Percentiles rank a stretch among this genome's conserved stretches.
Evolutionary conservation across 2,797 vertebrate species (phyloP).

Genomic region (Hydrocynus forskahlii): DNA sequence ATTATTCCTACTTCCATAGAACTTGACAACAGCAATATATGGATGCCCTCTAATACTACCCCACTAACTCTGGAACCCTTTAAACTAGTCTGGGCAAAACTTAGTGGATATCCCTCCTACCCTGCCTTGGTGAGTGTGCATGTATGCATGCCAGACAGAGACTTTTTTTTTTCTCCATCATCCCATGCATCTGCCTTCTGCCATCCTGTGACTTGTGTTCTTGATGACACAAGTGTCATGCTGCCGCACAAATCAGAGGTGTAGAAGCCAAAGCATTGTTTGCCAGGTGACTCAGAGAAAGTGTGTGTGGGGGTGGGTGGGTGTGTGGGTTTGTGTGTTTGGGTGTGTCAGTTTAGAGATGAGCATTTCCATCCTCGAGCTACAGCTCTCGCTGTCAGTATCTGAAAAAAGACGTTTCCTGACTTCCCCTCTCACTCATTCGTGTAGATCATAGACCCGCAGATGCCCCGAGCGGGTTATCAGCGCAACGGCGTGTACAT

Average conservation of each 20-base stretch:
- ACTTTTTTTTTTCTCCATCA: conserved; percentile 54
- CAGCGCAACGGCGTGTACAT: conserved; percentile 88
- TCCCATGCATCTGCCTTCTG: conserved; percentile 52
- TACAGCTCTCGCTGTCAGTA: conserved; percentile 27
- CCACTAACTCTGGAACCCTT: conserved; percentile 94
- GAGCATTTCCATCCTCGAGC: conserved; percentile 56
- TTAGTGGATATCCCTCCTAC: conserved; percentile 98
- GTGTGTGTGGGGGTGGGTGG: conserved; percentile 34
- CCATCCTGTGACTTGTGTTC: conserved; percentile 49
- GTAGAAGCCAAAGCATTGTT: conserved; percentile 46
- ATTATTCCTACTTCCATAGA: conserved; percentile 84
- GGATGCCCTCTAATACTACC: conserved; percentile 93
- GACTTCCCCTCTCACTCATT: background rate
- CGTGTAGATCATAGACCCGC: conserved; percentile 90
- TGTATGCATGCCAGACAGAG: conserved; percentile 66
- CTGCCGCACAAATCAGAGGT: conserved; percentile 46
- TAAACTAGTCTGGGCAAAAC: conserved; percentile 99
- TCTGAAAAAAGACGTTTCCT: background rate
- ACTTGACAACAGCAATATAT: conserved; percentile 97
- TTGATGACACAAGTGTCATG: conserved; percentile 34
- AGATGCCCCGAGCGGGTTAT: conserved; percentile 82
- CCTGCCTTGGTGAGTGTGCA: conserved; percentile 94
- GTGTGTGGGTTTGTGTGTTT: conserved; percentile 24
- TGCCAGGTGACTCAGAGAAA: conserved; percentile 44
- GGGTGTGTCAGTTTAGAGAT: conserved; percentile 47